Conservation (phyloP, 2,888 invertebrate species). For the Thumatha senex region DNA sequence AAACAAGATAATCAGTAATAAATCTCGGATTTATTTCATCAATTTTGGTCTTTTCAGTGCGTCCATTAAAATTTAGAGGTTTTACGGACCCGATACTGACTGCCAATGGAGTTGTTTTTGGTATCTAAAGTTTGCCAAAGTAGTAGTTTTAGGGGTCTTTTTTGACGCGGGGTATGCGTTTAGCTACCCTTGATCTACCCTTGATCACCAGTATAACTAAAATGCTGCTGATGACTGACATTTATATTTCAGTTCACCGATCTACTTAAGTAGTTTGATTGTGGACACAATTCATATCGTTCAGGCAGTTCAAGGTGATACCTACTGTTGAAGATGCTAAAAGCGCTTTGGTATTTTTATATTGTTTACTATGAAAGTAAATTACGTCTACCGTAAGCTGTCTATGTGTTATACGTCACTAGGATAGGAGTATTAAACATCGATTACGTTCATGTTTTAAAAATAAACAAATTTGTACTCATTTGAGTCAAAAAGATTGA, state of each 20-base stretch:
- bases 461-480: slow-evolving; percentile 16
- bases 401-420: not conserved
- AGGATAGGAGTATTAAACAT: not conserved
- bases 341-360: not conserved
- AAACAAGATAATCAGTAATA: slow-evolving; percentile 32
- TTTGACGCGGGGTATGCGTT: too few species aligned
- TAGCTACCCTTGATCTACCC: too few species aligned
- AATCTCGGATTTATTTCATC: not conserved
- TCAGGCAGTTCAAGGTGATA: not conserved
- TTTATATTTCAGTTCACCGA: not conserved
- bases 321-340: not conserved
- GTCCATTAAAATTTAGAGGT: too few species aligned
- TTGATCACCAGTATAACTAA: too few species aligned
- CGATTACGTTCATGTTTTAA: not conserved
- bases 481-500: not conserved
- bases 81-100: too few species aligned
- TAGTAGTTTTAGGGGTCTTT: too few species aligned
- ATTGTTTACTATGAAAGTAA: slow-evolving; percentile 19
- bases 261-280: not conserved
- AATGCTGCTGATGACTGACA: not conserved
- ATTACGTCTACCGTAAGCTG: not conserved
- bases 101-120: too few species aligned
- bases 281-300: not conserved
- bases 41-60: too few species aligned
- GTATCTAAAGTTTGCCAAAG: too few species aligned